Base-by-base conservation (phyloP, 2,888 invertebrate genomes). In the Drosophila aldrichi region DNA sequence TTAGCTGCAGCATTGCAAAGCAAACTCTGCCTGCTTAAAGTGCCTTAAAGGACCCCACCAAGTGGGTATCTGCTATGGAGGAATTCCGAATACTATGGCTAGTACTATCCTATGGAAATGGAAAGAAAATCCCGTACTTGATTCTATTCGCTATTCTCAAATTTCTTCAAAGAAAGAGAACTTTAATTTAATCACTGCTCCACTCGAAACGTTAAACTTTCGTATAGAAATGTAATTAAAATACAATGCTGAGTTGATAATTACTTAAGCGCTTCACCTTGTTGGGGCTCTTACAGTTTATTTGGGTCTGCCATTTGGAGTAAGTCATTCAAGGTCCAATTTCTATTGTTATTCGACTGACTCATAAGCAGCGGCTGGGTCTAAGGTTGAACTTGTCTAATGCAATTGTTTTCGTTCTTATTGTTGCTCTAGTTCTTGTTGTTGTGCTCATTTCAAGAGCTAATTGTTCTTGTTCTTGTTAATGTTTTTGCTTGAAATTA, bases 381-480 rank as follows among this genome's bases (percentile, higher is more conserved):
- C 52, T 44, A 56, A 67, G 71, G 63, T 71, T 71, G 43, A 77
- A 77, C 68, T 66, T 66, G 54, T 44, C 71, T 58, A 70, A 70
- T 66, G 70, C 70, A 73, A 73, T 76, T 66, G 55, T 83, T 60
- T 48, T 46, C 34, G 34, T 22, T 40, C 40, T 63, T 66, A 12
- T 78, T 48, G 32, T 32, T 32, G 32, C 32, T 32, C 32, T 32
- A 32, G 32, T 32, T 32, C 2, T 52, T 70, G 22, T 40, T 55
- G 65, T 46, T 76, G 76, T 54, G 64, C 82, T 68, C 70, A 79
- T 84, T 89, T 70, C 59, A 49, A 65, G 57, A 77, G 75, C 89
- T 85, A 88, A 89, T 89, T 85, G 89, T 88, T 88, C 80, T 89
- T 85, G 89, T 88, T 88, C 80, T 88, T 82, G 89, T 85, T 80